These are phyloP conservation scores for Macrosiphum euphorbiae DNA, from an alignment of 2,888 invertebrate genomes.

Conservation along the genomic window DNA sequence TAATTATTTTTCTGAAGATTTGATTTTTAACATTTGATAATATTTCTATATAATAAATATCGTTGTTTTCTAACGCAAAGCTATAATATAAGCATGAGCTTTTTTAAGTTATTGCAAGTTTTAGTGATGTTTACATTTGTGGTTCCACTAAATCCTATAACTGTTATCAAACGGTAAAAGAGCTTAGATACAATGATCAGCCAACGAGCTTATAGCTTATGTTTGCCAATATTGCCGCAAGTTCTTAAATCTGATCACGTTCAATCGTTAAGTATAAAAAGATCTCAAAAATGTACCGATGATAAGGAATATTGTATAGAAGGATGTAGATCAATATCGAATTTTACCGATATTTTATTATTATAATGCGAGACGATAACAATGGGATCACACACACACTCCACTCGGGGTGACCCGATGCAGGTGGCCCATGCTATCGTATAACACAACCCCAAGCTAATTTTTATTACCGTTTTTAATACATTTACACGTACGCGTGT, in stretches of 20 bases:
- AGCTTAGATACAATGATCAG: background rate
- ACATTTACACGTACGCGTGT: background rate
- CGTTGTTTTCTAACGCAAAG: background rate
- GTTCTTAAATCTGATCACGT: background rate
- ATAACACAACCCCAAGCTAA: constrained; percentile 29
- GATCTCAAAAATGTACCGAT: background rate
- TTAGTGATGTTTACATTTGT: background rate
- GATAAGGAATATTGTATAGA: background rate
- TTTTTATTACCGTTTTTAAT: constrained; percentile 42
- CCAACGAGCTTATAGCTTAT: background rate
- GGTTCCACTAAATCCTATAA: background rate
- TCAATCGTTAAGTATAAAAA: background rate
- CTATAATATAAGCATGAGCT: background rate
- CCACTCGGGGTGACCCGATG: background rate
- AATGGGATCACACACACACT: background rate
- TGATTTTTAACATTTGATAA: background rate
- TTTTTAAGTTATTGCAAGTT: background rate
- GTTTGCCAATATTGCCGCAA: background rate
- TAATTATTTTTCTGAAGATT: background rate
- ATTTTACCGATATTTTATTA: background rate
- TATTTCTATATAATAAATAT: background rate
- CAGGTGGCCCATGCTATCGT: background rate
- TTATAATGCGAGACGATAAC: background rate
- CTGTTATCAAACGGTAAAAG: background rate
- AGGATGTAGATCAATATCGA: background rate